Conservation (phyloP, 2,797 vertebrate genomes). For the Taenioides sp. region DNA sequence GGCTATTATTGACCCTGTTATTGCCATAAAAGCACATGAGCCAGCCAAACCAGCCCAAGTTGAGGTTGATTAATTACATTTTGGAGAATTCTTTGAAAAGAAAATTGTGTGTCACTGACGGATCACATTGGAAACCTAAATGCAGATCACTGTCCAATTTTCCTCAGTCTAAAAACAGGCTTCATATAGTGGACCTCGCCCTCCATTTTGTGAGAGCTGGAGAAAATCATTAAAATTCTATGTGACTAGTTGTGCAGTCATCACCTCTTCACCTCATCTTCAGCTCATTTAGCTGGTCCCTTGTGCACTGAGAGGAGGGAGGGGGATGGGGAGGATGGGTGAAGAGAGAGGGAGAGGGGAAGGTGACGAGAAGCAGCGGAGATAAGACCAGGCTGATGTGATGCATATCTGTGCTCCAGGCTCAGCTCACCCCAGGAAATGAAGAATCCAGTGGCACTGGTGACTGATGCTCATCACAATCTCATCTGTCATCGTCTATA, state of each 20-base stretch:
- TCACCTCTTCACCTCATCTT: slow-evolving; percentile 45
- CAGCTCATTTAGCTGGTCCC: slow-evolving; percentile 15
- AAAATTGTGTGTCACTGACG: slow-evolving; percentile 39
- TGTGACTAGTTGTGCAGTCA: slow-evolving; percentile 57
- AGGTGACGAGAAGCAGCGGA: slow-evolving; percentile 50
- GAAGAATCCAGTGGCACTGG: slow-evolving; percentile 55
- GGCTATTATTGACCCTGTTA: slow-evolving; percentile 11
- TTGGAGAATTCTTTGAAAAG: slow-evolving; percentile 25
- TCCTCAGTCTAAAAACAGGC: slow-evolving; percentile 46
- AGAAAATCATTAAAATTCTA: slow-evolving; percentile 57
- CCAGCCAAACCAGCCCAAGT: slow-evolving; percentile 31
- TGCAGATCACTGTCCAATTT: slow-evolving; percentile 54
- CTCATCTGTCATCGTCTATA: slow-evolving; percentile 52
- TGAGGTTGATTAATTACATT: slow-evolving; percentile 35
- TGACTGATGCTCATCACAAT: slow-evolving; percentile 62
- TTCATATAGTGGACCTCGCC: slow-evolving; percentile 31
- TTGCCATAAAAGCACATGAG: slow-evolving; percentile 34
- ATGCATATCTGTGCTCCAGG: slow-evolving; percentile 59
- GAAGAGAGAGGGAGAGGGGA: slow-evolving; percentile 38
- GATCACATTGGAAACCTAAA: slow-evolving; percentile 40
- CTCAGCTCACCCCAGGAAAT: slow-evolving; percentile 48
- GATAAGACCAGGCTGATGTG: slow-evolving; percentile 58
- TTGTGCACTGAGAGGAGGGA: slow-evolving; percentile 17
- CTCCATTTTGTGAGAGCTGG: slow-evolving; percentile 32
- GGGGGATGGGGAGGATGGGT: slow-evolving; percentile 1